Evolutionary conservation across 2,888 invertebrate species (phyloP), one percentile per base, ranked within the genome.

Genomic region (Serrognathus titanus): DNA sequence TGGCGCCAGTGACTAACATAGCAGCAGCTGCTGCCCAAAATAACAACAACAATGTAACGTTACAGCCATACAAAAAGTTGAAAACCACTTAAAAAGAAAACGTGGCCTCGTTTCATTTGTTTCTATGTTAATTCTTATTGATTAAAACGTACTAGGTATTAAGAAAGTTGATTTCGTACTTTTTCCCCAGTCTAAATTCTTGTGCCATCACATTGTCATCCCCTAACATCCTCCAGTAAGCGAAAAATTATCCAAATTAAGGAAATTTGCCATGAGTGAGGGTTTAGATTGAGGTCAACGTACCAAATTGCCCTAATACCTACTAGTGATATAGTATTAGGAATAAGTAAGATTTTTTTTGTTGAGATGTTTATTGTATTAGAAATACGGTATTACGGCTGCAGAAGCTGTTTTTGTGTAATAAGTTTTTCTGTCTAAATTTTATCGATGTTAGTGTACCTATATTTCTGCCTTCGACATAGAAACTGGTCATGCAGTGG

Each of bases 61-160:
- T 90, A 75, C 92, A 92, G 76, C 93, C 93, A 57, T 92, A 90
- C 80, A 93, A 93, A 81, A 92, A 92, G 81, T 88, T 92, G 87
- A 92, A 92, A 82, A 92, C 92, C 71, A 91, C 88, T 75, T 89
- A 88, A 43, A 40, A 37, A 38, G 45, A 31, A 12, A 10, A 53
- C 51, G 54, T 48, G 47, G 9, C 40, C 16, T 20, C 24, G 16
- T 11, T 24, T 39, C 53, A 48, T 57, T 55, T 53, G 50, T 60
- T 58, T 63, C 47, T 57, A 50, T 61, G 57, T 59, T 64, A 57
- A 53, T 59, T 57, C 48, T 56, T 53, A 49, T 56, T 55, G 55
- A 46, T 58, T 52, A 24, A 39, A n/a, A 31, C 45, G 45, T 51
- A 51, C 45, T 53, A 53, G 53, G 31, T 47, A 35, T 37, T 53